phyloP scores from a whole-genome alignment of 2,888 invertebrate genomes.

The Lagria hirta region DNA sequence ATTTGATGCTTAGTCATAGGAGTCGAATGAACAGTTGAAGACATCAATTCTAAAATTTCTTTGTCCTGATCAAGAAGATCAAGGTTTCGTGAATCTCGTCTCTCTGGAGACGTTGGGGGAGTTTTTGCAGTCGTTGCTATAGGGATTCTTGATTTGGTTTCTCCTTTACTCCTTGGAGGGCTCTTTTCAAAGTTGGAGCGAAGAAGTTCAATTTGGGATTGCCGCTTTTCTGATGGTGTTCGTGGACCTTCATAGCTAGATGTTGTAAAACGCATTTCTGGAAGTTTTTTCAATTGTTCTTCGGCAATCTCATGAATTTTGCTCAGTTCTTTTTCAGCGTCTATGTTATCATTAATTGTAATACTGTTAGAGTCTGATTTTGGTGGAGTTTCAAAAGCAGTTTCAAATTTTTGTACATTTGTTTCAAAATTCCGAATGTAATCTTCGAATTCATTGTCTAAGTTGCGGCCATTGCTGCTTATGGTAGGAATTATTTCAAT shows the following conservation, averaged over 20 bases:
- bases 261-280: conserved; percentile 64
- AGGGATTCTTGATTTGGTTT: conserved; percentile 50
- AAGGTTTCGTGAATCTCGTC: conserved; percentile 46
- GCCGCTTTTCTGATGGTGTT: conserved; percentile 56
- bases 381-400: conserved; percentile 36
- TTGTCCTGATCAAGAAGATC: conserved; percentile 48
- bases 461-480: conserved; percentile 51
- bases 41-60: conserved; percentile 51
- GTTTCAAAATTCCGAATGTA: conserved; percentile 48
- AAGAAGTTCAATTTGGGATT: conserved; percentile 59
- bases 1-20: conserved; percentile 41
- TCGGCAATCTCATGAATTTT: conserved; percentile 53
- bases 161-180: conserved; percentile 42
- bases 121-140: conserved; percentile 50
- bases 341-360: conserved; percentile 36
- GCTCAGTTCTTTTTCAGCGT: conserved; percentile 46
- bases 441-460: conserved; percentile 49
- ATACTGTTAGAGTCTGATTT: conserved; percentile 31
- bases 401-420: conserved; percentile 42
- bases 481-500: conserved; percentile 50
- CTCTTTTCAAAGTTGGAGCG: conserved; percentile 55
- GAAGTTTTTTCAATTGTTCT: conserved; percentile 52
- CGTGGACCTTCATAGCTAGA: conserved; percentile 64
- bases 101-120: conserved; percentile 51
- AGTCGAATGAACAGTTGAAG: conserved; percentile 47